phyloP scores from a whole-genome alignment of 1,140 invertebrate genomes.

The Myzus persicae region DNA sequence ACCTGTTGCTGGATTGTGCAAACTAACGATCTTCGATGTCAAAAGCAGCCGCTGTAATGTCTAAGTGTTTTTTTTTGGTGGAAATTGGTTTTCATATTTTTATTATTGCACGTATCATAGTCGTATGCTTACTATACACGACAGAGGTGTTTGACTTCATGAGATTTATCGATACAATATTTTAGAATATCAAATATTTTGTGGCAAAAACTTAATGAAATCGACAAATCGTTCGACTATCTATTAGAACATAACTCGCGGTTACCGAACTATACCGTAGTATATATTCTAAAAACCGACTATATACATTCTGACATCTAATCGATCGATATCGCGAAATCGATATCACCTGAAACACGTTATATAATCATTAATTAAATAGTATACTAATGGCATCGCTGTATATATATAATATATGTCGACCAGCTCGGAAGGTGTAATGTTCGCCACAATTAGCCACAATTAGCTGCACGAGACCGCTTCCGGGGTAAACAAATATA shows the following conservation, averaged over 20 bases:
- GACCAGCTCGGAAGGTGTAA: background rate
- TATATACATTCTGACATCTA: background rate
- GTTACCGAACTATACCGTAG: background rate
- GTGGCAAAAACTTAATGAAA: background rate
- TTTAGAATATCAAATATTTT: background rate
- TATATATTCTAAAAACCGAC: no score
- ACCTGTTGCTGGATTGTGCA: background rate
- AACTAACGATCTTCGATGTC: constrained; percentile 29
- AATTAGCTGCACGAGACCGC: background rate
- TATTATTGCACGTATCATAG: background rate
- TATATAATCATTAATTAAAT: background rate
- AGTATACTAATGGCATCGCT: background rate
- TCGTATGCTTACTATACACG: background rate
- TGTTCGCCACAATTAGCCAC: background rate
- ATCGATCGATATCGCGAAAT: background rate
- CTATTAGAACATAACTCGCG: background rate
- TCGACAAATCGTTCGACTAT: background rate
- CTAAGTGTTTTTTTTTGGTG: background rate
- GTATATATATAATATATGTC: background rate
- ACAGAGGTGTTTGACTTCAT: background rate
- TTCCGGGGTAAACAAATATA: background rate
- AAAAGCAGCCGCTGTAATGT: background rate
- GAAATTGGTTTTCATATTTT: constrained; percentile 14
- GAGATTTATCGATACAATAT: background rate
- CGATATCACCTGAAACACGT: background rate